Evolutionary conservation across 2,797 vertebrate genomes (phyloP), one percentile per base, ranked within the genome.

Genomic region (Chloroceryle amazona): DNA sequence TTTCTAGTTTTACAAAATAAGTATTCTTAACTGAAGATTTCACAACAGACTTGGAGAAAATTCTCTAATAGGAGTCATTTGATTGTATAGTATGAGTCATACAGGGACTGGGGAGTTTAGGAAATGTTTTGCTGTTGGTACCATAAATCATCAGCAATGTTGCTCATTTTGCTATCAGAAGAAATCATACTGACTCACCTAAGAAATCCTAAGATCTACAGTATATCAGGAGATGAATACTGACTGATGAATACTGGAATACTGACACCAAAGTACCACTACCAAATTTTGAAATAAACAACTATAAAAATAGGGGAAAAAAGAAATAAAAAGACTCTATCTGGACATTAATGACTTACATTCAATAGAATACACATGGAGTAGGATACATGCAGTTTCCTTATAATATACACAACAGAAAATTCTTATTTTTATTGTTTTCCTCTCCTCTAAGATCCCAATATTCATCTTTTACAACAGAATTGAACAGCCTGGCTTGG

Each of bases 371-470:
- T 14, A 28, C 26, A 68, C 21, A 21, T 2, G 3, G 28, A 7
- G 19, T 70, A 19, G 19, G 10, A 54, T 54, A 52, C 13, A 78
- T n/a, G 37, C n/a, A 39, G 47, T 62, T 54, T 61, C 8, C 19
- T 62, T 55, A 41, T 19, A 39, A 9, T 33, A n/a, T 14, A 71
- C 5, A 21, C 6, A 54, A 33, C 11, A 42, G 21, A 65, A 14
- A 41, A 37, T 8, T n/a, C n/a, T n/a, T n/a, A n/a, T n/a, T n/a
- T 31, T 14, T 42, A 3, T 0, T 42, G 28, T 42, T 55, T 81
- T 35, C 17, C 21, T 68, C 25, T 61, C 14, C 13, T 62, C 47
- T 39, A 54, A 26, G 41, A 14, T 62, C 47, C 8, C 28, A 61
- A n/a, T 37, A 26, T 6, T 70, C 8, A 6, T 35, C 23, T n/a